A percentile compares a stretch with the other conserved stretches of the same genome.
phyloP scores from a whole-genome alignment of 2,888 invertebrate genomes.

The Philaethria dido region DNA sequence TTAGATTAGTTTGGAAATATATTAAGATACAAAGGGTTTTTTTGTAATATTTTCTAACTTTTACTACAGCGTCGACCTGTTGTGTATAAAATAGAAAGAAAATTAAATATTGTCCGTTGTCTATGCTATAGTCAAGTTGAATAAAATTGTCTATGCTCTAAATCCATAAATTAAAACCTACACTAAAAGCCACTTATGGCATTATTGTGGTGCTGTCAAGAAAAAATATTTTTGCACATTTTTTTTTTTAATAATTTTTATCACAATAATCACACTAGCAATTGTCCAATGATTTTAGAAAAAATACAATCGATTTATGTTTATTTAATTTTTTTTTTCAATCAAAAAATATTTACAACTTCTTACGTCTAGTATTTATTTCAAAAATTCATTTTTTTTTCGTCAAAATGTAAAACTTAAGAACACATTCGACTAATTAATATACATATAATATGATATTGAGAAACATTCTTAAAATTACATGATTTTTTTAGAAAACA shows the following conservation, averaged over 20 bases:
- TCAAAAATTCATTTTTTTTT: conserved; percentile 44
- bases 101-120: not conserved
- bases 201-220: conserved; percentile 56
- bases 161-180: conserved; percentile 46
- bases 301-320: conserved; percentile 55
- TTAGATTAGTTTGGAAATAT: not conserved
- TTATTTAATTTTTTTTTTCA: conserved; percentile 44
- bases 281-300: conserved; percentile 55
- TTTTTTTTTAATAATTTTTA: conserved; percentile 44
- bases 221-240: conserved; percentile 59
- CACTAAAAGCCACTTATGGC: conserved; percentile 48
- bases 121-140: conserved; percentile 9
- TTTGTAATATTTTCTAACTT: conserved; percentile 1
- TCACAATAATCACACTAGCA: conserved; percentile 54
- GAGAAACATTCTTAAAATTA: conserved; percentile 35
- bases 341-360: conserved; percentile 57
- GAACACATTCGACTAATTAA: conserved; percentile 41
- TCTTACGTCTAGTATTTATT: conserved; percentile 53
- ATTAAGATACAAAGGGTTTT: not conserved
- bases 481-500: conserved; percentile 38
- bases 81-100: not conserved
- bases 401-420: conserved; percentile 42
- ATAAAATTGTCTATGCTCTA: conserved; percentile 39
- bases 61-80: not conserved
- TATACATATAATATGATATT: conserved; percentile 21